phyloP scores from a whole-genome alignment of 2,888 invertebrate species.

The Mesodorylaimus sp. region DNA sequence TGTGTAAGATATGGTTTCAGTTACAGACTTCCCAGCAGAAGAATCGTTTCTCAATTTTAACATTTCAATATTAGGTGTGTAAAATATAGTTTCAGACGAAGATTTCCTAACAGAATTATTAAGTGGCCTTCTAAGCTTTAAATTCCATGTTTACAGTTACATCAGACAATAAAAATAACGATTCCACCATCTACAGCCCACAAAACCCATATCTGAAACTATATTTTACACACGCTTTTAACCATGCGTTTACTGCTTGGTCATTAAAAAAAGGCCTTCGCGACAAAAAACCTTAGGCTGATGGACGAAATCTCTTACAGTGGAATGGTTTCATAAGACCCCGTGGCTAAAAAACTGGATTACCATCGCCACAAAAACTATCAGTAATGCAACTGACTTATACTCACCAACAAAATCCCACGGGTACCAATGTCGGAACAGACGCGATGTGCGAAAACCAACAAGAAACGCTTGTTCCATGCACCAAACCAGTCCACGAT shows the following conservation, averaged over 20 bases:
- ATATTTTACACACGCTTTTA: not conserved
- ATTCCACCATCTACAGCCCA: too few relatives aligned
- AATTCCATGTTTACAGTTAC: too few relatives aligned
- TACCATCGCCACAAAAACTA: not conserved
- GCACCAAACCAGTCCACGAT: conserved; percentile 75
- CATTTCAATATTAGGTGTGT: too few relatives aligned
- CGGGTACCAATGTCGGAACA: conserved; percentile 84
- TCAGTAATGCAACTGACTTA: not conserved
- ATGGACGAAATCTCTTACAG: not conserved
- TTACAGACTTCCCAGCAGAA: too few relatives aligned
- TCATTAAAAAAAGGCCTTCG: not conserved
- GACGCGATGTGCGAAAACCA: conserved; percentile 75
- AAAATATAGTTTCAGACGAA: too few relatives aligned
- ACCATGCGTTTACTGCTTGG: not conserved
- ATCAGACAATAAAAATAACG: too few relatives aligned
- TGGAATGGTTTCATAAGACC: not conserved
- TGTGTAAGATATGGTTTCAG: too few relatives aligned
- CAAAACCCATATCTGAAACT: too few relatives aligned
- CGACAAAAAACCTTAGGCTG: not conserved
- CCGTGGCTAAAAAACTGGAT: not conserved
- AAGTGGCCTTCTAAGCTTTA: too few relatives aligned
- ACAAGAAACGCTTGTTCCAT: conserved; percentile 84
- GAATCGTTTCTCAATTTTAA: too few relatives aligned
- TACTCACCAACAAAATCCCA: conserved; percentile 89
- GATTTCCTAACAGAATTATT: too few relatives aligned